Conservation (phyloP, 2,888 invertebrate genomes). For the Synanthedon formicaeformis region DNA sequence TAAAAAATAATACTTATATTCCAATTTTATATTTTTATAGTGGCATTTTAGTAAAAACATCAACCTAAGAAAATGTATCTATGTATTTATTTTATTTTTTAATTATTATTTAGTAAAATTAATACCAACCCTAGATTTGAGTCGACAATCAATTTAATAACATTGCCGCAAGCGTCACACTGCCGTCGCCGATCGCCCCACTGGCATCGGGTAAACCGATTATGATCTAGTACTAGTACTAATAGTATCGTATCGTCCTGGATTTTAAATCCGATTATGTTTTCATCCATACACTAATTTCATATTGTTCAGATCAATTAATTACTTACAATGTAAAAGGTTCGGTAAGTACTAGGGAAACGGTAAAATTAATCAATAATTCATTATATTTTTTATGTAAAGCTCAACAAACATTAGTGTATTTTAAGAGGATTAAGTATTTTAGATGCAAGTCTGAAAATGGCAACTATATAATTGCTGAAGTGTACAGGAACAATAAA, state of each 20-base stretch:
- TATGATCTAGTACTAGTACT: slow-evolving; percentile 3
- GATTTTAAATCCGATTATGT: slow-evolving; percentile 20
- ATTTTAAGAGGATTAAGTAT: no score
- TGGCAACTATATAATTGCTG: no score
- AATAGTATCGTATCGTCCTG: neutral
- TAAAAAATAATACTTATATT: no score
- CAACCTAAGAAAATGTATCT: slow-evolving; percentile 3
- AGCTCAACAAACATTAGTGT: no score
- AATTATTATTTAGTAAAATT: no score
- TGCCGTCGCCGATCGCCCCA: neutral
- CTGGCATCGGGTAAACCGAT: slow-evolving; percentile 28
- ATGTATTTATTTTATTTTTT: slow-evolving; percentile 5
- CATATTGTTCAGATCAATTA: neutral
- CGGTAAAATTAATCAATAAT: no score
- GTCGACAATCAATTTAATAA: slow-evolving; percentile 31
- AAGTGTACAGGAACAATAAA: no score
- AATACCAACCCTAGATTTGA: neutral
- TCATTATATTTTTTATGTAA: no score
- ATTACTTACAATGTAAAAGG: neutral
- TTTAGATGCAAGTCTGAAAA: no score
- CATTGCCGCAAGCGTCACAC: slow-evolving; percentile 3
- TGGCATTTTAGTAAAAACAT: no score
- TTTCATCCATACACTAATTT: slow-evolving; percentile 12
- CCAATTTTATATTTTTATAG: no score
- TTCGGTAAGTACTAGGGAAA: no score